phyloP scores from a whole-genome alignment of 2,888 invertebrate genomes.

The Oscheius sp. region DNA sequence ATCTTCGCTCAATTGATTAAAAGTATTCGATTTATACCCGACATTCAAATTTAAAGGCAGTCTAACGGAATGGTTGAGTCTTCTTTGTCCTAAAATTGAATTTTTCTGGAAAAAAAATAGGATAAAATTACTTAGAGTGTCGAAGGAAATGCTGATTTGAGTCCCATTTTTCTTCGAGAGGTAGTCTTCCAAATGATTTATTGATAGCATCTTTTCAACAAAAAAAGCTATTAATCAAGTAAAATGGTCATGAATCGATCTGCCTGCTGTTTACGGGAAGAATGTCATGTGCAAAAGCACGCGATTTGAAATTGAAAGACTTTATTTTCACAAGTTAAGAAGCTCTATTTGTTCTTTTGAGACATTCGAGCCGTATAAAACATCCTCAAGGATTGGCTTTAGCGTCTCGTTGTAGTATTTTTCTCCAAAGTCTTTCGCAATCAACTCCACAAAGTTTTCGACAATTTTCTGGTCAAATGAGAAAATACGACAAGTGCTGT shows the following conservation, averaged over 20 bases:
- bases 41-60: not conserved
- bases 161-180: not conserved
- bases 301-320: not conserved
- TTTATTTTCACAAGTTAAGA: not conserved
- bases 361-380: not conserved
- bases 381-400: not conserved
- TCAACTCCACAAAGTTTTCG: not conserved
- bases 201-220: not conserved
- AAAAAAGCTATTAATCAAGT: not conserved
- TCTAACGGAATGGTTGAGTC: not conserved
- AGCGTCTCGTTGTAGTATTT: not conserved
- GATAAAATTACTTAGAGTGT: not conserved
- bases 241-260: not conserved
- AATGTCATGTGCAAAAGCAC: not conserved
- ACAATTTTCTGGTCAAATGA: not conserved
- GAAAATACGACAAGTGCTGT: not conserved
- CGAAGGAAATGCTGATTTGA: not conserved
- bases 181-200: constrained; percentile 13
- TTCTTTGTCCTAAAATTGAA: constrained; percentile 7
- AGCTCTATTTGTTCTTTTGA: not conserved
- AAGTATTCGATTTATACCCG: not conserved
- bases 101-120: not conserved
- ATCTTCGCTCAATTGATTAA: not conserved
- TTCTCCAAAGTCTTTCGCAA: not conserved
- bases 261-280: too few species aligned